Evolutionary conservation across 2,113 vertebrate genomes (phyloP), one percentile per base, ranked within the genome.

Genomic region (Dicrurus megarhynchus): DNA sequence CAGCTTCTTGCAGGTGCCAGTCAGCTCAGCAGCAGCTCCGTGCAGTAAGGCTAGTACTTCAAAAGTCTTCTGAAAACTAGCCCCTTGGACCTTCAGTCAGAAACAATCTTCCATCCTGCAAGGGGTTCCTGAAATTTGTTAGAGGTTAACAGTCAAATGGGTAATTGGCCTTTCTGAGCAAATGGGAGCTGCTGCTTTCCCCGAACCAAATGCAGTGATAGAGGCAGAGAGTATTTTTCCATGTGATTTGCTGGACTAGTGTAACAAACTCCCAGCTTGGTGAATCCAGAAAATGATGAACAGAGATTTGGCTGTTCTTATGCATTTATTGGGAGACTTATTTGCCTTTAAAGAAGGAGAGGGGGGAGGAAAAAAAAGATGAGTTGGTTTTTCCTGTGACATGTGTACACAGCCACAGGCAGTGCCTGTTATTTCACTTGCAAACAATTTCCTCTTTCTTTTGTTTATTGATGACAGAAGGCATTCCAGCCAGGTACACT

Each of bases 361-460:
- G 7, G 42, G 55, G 28, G 52, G 14, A 24, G 23, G 20, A 33
- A 81, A 82, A 71, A 69, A 93, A 64, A 84, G 76, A 92, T 41
- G 49, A 84, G 82, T 70, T 91, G 44, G 56, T 83, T 97, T 96
- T 81, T 95, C 96, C 95, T 95, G 84, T 68, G 87, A 94, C 97
- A 86, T 98, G 78, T 96, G 95, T 95, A 97, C 94, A 96, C 67
- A 97, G 95, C 95, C 94, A 93, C 42, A 28, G 97, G 97, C 95
- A 87, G 92, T 92, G 88, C 88, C 79, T 97, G 81, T 93, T 94
- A 96, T 97, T 97, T 96, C 92, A 94, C 96, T 97, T 97, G 96
- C 96, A 97, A 97, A 96, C 95, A 73, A 96, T 97, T 97, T 98
- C 97, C 98, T 98, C 95, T 97, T 90, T 96, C 95, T 97, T 96